These are phyloP conservation scores for Climacteris rufus DNA, from an alignment of 2,113 vertebrate species.

Conservation along the genomic window DNA sequence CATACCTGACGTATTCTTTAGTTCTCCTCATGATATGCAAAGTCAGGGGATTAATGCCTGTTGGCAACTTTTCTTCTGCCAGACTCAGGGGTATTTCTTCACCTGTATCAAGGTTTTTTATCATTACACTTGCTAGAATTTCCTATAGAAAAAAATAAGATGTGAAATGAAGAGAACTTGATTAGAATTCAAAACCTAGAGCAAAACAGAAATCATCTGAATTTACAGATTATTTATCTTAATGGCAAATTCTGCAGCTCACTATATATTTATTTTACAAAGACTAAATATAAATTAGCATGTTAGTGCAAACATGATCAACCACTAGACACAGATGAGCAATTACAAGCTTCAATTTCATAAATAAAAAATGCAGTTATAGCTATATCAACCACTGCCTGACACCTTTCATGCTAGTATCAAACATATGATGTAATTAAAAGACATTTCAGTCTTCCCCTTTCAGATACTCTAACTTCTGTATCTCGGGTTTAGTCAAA, in stretches of 20 bases:
- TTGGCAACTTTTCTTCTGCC: slow-evolving; percentile 95
- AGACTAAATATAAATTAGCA: background rate
- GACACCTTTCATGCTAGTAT: background rate
- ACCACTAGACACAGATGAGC: background rate
- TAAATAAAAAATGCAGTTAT: background rate
- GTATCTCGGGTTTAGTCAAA: background rate
- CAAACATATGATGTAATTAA: background rate
- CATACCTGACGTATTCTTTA: slow-evolving; percentile 97
- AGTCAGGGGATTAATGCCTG: slow-evolving; percentile 96
- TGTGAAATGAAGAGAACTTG: background rate
- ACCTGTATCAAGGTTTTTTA: slow-evolving; percentile 98
- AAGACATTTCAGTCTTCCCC: background rate
- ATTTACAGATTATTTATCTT: background rate
- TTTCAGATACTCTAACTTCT: background rate
- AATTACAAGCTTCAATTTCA: background rate
- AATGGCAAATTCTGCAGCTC: background rate
- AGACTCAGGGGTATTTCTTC: slow-evolving; percentile 97
- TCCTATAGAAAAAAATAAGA: slow-evolving; percentile 76
- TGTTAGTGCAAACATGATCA: background rate
- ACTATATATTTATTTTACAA: background rate
- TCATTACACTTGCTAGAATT: slow-evolving; percentile 98
- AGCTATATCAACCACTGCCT: background rate
- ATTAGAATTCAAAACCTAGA: background rate
- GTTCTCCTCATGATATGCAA: slow-evolving; percentile 98
- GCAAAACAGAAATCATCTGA: background rate